Conservation (phyloP, 2,113 vertebrate species). For the Callaeas wilsoni region DNA sequence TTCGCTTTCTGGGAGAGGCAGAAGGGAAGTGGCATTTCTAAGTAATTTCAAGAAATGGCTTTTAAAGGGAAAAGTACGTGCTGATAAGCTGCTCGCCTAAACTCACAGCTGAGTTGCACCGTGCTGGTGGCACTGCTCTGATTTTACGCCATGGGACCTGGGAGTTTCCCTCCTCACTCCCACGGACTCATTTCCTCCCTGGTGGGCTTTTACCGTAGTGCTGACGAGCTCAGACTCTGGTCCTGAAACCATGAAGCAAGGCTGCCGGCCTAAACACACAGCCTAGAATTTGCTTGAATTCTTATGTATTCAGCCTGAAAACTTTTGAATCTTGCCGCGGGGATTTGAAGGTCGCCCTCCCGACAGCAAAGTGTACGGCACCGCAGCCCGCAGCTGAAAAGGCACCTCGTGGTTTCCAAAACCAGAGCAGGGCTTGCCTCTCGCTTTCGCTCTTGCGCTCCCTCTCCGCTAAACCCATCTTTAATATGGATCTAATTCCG, state of each 20-base stretch:
- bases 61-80: not conserved
- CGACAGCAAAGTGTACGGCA: not conserved
- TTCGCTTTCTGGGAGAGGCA: not conserved
- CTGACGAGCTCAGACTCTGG: not conserved
- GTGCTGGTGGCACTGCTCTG: not conserved
- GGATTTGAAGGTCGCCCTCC: slow-evolving; percentile 23
- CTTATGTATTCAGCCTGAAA: not conserved
- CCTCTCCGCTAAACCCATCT: not conserved
- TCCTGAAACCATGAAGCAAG: no score
- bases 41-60: not conserved
- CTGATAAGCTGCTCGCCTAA: not conserved
- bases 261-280: not conserved
- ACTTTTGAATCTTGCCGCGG: not conserved
- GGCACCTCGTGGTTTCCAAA: not conserved
- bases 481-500: slow-evolving; percentile 52
- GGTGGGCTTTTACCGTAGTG: not conserved
- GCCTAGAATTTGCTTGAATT: not conserved
- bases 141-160: not conserved
- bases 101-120: not conserved
- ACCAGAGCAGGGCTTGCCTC: not conserved
- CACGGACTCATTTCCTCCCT: not conserved
- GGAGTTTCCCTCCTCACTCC: not conserved
- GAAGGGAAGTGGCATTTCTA: not conserved
- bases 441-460: not conserved
- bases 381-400: not conserved